Percentiles rank a stretch among this genome's conserved stretches.
These are phyloP conservation scores for Drosophila lacicola DNA, from an alignment of 2,888 invertebrate genomes.

Conservation along the genomic window DNA sequence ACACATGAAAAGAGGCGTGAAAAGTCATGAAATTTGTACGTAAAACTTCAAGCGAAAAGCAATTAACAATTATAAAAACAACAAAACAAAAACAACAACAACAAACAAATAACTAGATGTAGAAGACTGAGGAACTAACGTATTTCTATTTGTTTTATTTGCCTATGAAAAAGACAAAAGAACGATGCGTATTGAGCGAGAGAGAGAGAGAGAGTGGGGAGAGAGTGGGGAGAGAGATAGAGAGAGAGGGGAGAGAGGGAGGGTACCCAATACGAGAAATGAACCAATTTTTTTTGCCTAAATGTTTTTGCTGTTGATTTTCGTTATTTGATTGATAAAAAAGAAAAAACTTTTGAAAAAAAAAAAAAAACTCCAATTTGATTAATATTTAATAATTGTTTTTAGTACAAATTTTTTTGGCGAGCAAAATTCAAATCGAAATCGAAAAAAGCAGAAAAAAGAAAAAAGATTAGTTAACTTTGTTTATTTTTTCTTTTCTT, in stretches of 20 bases:
- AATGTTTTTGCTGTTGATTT: slow-evolving; percentile 77
- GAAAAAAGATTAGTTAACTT: slow-evolving; percentile 42
- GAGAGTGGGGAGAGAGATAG: background rate
- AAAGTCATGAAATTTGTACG: slow-evolving; percentile 67
- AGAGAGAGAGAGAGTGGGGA: background rate
- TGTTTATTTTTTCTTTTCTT: slow-evolving; percentile 24
- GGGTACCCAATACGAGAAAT: slow-evolving; percentile 22
- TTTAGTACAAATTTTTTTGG: slow-evolving; percentile 71
- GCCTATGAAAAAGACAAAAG: slow-evolving; percentile 29
- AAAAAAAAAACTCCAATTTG: slow-evolving; percentile 46
- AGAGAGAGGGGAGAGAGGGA: slow-evolving; percentile 8
- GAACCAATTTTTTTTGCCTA: slow-evolving; percentile 51
- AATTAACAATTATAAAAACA: slow-evolving; percentile 60
- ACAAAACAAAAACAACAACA: slow-evolving; percentile 45
- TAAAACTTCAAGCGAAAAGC: slow-evolving; percentile 71
- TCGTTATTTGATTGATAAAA: slow-evolving; percentile 68
- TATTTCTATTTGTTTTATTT: slow-evolving; percentile 55
- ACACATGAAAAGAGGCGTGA: slow-evolving; percentile 15
- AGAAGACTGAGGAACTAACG: slow-evolving; percentile 74
- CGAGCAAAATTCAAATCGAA: slow-evolving; percentile 60
- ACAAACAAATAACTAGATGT: slow-evolving; percentile 72
- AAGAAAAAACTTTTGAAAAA: slow-evolving; percentile 16
- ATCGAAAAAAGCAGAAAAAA: slow-evolving; percentile 23
- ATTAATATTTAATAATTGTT: slow-evolving; percentile 77
- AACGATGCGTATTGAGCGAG: slow-evolving; percentile 4